Evolutionary conservation across 2,888 invertebrate species (phyloP), one percentile per base, ranked within the genome.

Genomic region (Dione vanillae): DNA sequence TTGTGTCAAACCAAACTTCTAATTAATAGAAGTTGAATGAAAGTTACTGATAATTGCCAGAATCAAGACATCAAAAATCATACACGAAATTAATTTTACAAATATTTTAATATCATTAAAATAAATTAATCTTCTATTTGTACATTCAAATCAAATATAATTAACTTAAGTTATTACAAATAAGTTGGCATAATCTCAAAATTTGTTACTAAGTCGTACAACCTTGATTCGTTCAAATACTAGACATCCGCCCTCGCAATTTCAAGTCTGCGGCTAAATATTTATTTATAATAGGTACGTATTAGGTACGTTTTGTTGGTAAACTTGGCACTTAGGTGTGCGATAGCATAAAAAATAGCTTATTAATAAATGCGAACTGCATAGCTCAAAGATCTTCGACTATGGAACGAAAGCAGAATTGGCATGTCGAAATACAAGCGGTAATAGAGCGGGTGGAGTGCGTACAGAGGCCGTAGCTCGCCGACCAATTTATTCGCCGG

Each of bases 401-500:
- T 52, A 68, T 54, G 20, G 62, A 68, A 56, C 49, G 56, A 49
- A 51, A 69, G 47, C 47, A 49, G 56, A 69, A 65, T 69, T 69
- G 69, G 69, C 69, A 65, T 64, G 69, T 69, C 40, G 45, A 43
- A 86, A 88, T 87, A 91, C 88, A 86, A 84, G 82, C 79, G 82
- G 84, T 83, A 84, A 85, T 86, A 84, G 86, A 85, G 82, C 83
- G 79, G 79, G 82, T 83, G 79, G 82, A 87, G 88, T 86, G 88
- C 87, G 90, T 87, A 85, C 73, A 66, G 74, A 69, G 75, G 71
- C 74, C 71, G 80, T 82, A 81, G 84, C 83, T 85, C 84, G 81
- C 84, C 89, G 84, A 87, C 91, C 92, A 92, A 92, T 92, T 92
- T 92, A 90, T 91, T 90, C 88, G 87, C 82, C 89, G 90, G 91